A percentile compares a stretch with the other conserved stretches of the same genome.
Evolutionary conservation across 2,888 invertebrate genomes (phyloP).

Genomic region (Plemyria rubiginata): DNA sequence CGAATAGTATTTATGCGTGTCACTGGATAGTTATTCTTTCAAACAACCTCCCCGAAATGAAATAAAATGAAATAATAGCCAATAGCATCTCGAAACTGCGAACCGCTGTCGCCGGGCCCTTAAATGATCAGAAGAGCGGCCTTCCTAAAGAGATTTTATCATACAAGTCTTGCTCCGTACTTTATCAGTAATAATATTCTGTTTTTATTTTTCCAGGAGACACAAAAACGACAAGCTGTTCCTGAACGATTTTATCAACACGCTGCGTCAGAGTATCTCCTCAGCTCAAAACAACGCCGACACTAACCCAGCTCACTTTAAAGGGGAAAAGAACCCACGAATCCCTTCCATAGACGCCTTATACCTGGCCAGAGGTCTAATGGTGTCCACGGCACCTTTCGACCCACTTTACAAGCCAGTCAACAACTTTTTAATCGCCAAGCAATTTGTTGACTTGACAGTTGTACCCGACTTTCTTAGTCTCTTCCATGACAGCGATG

Average conservation of each 20-base stretch:
- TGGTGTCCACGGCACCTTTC: slow-evolving; percentile 89
- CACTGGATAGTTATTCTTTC: no score
- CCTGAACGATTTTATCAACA: slow-evolving; percentile 88
- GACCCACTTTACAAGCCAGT: slow-evolving; percentile 91
- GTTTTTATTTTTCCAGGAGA: slow-evolving; percentile 60
- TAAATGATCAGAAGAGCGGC: no score
- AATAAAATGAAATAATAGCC: no score
- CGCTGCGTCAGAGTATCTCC: slow-evolving; percentile 86
- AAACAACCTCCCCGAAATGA: no score
- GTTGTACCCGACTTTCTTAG: slow-evolving; percentile 95
- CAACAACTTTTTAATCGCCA: slow-evolving; percentile 91
- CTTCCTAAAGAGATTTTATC: no score
- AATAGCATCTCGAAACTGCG: no score
- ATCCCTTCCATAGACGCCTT: slow-evolving; percentile 86
- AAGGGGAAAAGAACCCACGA: slow-evolving; percentile 64
- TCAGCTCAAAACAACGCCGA: slow-evolving; percentile 56
- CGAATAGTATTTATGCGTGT: no score
- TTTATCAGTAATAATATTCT: neutral
- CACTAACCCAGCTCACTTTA: slow-evolving; percentile 42
- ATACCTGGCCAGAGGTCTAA: slow-evolving; percentile 89
- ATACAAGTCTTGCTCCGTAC: no score
- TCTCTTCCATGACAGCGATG: slow-evolving; percentile 91
- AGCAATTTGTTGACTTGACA: slow-evolving; percentile 89
- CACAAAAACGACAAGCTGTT: slow-evolving; percentile 87
- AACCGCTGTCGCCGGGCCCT: no score